Base-by-base conservation (phyloP, 2,113 vertebrate genomes). In the Gallinago paraguaiae region DNA sequence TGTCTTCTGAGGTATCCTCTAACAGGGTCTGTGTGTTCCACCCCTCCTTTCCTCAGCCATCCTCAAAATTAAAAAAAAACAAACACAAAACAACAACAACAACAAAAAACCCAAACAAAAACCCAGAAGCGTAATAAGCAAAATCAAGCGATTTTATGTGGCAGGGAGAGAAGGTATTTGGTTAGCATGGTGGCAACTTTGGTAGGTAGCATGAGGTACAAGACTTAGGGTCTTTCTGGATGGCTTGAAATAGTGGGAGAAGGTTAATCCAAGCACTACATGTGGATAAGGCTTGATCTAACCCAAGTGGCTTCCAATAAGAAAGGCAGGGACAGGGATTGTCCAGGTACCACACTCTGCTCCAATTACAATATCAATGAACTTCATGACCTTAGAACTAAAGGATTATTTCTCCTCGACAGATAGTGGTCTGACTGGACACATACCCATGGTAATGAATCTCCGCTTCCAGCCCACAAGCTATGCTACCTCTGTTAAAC, bases 381-480 rank as follows among this genome's bases (percentile, higher is more conserved):
- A 54, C 5, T 54, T 68, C 23, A 50, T 37, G 28, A 54, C 27
- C 3, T 1, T 1, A 56, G 17, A 86, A 71, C 43, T 37, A 70
- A 70, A 50, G 14, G 43, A 74, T 20, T 68, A n/a, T 19, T 82
- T 71, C 11, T 28, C 43, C 24, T 68, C 28, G 15, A 64, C 48
- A 82, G 25, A 35, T 2, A 51, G 28, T 2, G 14, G 43, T 65
- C 70, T 71, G 70, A 28, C 28, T 71, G 75, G 30, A 19, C 0
- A 1, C 15, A 43, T 7, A 59, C 2, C 6, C 9, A 13, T 1
- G 2, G 28, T 59, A 68, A 80, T 14, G 6, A 56, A 50, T 19
- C 22, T 63, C 57, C 17, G n/a, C 13, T 78, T 78, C 45, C 23
- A 22, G 75, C 31, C n/a, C 65, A 67, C 45, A 70, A 31, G n/a